Conservation (phyloP, 2,797 vertebrate species). For the Halcyon leucocephala region DNA sequence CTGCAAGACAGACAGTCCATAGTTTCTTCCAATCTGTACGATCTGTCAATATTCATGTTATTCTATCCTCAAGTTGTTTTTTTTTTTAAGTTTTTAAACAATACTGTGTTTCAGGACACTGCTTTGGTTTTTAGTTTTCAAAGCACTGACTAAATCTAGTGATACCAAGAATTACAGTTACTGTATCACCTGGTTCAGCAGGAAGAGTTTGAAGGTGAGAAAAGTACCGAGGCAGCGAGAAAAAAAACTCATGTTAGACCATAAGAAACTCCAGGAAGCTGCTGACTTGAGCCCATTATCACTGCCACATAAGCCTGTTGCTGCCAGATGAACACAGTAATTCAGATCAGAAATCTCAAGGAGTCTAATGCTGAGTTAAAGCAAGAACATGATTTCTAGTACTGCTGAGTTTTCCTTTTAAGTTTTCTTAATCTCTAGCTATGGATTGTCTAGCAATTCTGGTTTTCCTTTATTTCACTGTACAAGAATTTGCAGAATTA, state of each 20-base stretch:
- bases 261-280: not conserved
- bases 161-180: not conserved
- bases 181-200: not conserved
- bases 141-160: not conserved
- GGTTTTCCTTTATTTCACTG: not conserved
- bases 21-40: not conserved
- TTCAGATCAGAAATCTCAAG: not conserved
- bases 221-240: fast-evolving
- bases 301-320: not conserved
- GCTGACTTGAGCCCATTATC: not conserved
- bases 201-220: not conserved
- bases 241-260: not conserved
- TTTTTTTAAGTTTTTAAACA: not conserved
- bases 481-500: not conserved
- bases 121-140: not conserved
- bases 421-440: not conserved
- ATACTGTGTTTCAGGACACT: not conserved
- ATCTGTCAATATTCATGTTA: not conserved
- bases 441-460: not conserved
- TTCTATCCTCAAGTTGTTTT: not conserved
- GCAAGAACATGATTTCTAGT: not conserved
- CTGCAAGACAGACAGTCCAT: not conserved
- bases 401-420: not conserved
- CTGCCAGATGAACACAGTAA: not conserved
- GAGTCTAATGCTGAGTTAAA: not conserved